Conservation (phyloP, 2,888 invertebrate species). For the Cantharis rufa region DNA sequence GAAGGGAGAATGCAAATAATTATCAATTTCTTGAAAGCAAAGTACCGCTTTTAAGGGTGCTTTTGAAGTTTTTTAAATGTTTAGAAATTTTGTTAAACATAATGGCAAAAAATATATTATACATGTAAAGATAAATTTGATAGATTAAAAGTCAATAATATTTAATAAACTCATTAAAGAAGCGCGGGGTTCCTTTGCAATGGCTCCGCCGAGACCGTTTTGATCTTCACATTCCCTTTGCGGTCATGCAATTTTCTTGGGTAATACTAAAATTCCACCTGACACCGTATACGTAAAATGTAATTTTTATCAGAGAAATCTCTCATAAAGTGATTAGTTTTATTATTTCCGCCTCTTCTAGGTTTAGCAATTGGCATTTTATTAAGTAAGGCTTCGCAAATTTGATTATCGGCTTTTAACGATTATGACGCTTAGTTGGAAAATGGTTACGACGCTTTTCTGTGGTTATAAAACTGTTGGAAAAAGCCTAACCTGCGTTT, state of each 20-base stretch:
- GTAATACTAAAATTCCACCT: not conserved
- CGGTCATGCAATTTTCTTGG: not conserved
- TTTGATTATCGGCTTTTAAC: not conserved
- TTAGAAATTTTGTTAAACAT: not conserved
- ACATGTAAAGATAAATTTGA: not conserved
- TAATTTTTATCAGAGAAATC: not conserved
- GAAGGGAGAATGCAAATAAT: not conserved
- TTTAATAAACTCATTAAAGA: not conserved
- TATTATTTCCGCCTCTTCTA: not conserved
- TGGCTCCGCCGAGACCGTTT: not conserved
- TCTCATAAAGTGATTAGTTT: not conserved
- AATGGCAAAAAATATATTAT: not conserved
- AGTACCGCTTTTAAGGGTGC: not conserved
- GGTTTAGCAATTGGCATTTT: not conserved
- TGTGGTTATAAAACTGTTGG: not conserved
- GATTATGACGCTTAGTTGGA: not conserved
- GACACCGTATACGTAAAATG: not conserved
- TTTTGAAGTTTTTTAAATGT: not conserved
- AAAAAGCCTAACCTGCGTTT: not conserved
- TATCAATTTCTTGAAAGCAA: not conserved
- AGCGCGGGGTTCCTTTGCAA: not conserved
- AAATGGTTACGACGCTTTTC: not conserved
- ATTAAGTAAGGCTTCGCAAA: not conserved
- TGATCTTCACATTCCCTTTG: not conserved
- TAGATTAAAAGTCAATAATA: not conserved